Base-by-base conservation (phyloP, 2,113 vertebrate species). In the Paralichthys olivaceus region DNA sequence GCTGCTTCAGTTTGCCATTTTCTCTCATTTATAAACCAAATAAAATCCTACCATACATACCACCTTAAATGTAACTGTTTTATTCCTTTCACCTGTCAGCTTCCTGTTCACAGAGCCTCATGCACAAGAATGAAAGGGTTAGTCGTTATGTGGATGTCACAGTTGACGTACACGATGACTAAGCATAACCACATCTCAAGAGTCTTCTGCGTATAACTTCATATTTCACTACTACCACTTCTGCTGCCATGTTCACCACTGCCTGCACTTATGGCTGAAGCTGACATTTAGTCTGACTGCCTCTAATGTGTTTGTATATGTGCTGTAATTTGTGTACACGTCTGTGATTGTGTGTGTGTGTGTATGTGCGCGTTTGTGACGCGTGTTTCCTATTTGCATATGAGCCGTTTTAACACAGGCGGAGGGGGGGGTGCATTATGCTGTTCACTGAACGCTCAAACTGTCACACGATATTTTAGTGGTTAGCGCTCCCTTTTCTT, bases 391-490 rank as follows among this genome's bases (percentile, higher is more conserved):
- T 64, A 72, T 83, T 79, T 81, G 72, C 69, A 69, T 81, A 76
- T 76, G 57, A 81, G 77, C 77, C 77, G 65, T 79, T 87, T 73
- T 75, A 72, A 73, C 77, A 67, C 66, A 58, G 45, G 23, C 78
- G 49, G 29, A 70, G 11, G 22, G n/a, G 19, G 55, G 26, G 68
- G 59, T 49, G 71, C 67, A 71, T 58, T 61, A 28, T 37, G 26
- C 75, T 64, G 45, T 55, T 69, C 25, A 55, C 69, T 62, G 59
- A 60, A 40, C 23, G 70, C 43, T 65, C 25, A 25, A 5, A 43
- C 49, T 58, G 79, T 55, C 63, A 58, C 17, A 55, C 67, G 37
- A 7, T 72, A 62, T 80, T 76, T 79, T 51, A 32, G 28, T 29
- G 23, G 12, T 57, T 78, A 59, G 3, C 56, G 45, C n/a, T 67